Evolutionary conservation across 2,113 vertebrate species (phyloP), one percentile per base, ranked within the genome.

Genomic region (Mustela lutreola): DNA sequence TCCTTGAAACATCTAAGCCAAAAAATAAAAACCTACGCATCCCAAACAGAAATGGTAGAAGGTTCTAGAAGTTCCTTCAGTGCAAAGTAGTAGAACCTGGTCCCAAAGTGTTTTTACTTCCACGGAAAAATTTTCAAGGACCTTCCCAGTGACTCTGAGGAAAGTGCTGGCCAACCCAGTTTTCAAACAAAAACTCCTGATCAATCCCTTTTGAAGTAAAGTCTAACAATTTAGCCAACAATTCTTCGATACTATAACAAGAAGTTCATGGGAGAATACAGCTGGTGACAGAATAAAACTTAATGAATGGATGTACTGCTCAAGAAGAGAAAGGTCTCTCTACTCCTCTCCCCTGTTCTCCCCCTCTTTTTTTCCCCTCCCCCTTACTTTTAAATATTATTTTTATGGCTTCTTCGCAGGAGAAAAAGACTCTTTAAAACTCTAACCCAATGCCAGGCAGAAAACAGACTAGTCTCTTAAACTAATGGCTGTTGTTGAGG

Each of bases 391-490:
- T 98, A 98, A 98, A 98, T 98, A 98, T 97, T 98, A 98, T 98
- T 98, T 99, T 98, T 98, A 98, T 97, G 97, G 96, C 88, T 98
- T 98, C 98, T 99, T 98, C 97, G 96, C 98, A 98, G 97, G 3
- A 95, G 10, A 97, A 98, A 98, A 98, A 97, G 94, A 96, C 97
- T 97, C 97, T 98, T 98, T 94, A 98, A 98, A 99, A 98, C 97
- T 71, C 91, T 98, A 98, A 99, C 98, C 98, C 97, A 95, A 92
- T 98, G 98, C 98, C 98, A 98, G 94, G 92, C 97, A 98, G 97
- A 99, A 98, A 99, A 98, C 97, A 98, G 98, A 98, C 98, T 98
- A 98, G 96, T 99, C 98, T 99, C 98, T 99, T 98, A 98, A 98
- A 98, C 98, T 98, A 99, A 99, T 99, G 98, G 98, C 98, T 99